Base-by-base conservation (phyloP, 2,797 vertebrate species). In the Sylvilagus floridanus region DNA sequence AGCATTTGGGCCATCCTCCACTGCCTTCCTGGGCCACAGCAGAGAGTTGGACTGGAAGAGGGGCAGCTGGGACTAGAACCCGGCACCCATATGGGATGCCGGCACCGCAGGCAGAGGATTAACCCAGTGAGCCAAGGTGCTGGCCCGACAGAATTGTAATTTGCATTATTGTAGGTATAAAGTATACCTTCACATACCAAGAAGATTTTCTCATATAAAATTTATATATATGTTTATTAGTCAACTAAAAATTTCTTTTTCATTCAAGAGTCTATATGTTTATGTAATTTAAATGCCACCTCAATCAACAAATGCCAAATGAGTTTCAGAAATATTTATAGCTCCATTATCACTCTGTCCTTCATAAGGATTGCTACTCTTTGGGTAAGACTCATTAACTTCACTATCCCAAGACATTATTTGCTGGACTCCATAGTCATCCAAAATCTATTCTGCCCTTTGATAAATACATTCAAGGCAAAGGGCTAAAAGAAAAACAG, bases 381-480 rank as follows among this genome's bases (percentile, higher is more conserved):
- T 91, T 90, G 14, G 78, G 90, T 97, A 52, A 92, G n/a, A 69
- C 7, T 88, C 30, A 95, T 85, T 93, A 90, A 81, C 84, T 83
- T 83, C 47, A 79, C 21, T 90, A 57, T 77, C 91, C 57, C 37
- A 60, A 84, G 47, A 88, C 32, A 24, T 77, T 92, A 62, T 91
- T 94, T 30, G 68, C 37, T 62, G 82, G 84, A 90, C 35, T 83
- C 69, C 21, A 62, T 3, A 65, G n/a, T 88, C 47, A 73, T 72
- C 13, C n/a, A 84, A 94, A 96, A 84, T 90, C 54, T 60, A 92
- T 69, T 92, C 75, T 87, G 81, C 4, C 72, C 42, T 79, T 92
- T 73, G 71, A 94, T 71, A 92, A 94, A 92, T 75, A 50, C 1
- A 79, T 90, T 2, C 50, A 83, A 86, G n/a, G 13, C 7, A 81